Evolutionary conservation across 2,113 vertebrate species (phyloP).

Genomic region (Kryptolebias marmoratus): DNA sequence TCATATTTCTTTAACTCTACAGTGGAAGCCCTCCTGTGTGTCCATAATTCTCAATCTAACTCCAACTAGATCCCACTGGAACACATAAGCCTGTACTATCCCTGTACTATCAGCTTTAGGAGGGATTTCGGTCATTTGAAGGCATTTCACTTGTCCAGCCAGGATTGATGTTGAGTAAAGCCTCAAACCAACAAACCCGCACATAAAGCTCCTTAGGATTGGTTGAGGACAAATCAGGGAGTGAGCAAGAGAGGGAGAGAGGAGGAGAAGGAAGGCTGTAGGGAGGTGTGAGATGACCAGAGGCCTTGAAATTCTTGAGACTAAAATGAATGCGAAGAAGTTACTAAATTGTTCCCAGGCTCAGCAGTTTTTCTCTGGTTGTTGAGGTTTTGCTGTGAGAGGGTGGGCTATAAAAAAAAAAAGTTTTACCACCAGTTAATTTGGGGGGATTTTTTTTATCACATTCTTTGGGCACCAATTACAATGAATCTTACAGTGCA

Average conservation of each 20-base stretch:
- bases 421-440: constrained; percentile 33
- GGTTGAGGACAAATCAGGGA: constrained; percentile 46
- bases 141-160: constrained; percentile 64
- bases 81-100: constrained; percentile 71
- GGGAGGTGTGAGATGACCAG: constrained; percentile 45
- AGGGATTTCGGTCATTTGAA: constrained; percentile 72
- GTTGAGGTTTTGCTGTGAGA: constrained; percentile 37
- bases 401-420: constrained; percentile 21
- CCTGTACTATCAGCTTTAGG: constrained; percentile 68
- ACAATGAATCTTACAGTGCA: not conserved
- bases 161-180: constrained; percentile 69
- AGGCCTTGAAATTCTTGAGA: constrained; percentile 55
- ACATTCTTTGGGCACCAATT: constrained; percentile 22
- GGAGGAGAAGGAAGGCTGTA: constrained; percentile 32
- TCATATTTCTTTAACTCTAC: constrained; percentile 25
- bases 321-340: constrained; percentile 48
- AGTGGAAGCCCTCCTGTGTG: constrained; percentile 5
- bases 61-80: constrained; percentile 60
- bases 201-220: constrained; percentile 57
- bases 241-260: constrained; percentile 5
- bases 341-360: constrained; percentile 26
- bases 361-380: constrained; percentile 10
- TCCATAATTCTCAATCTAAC: constrained; percentile 21
- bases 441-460: constrained; percentile 15
- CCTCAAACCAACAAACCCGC: constrained; percentile 59